Base-by-base conservation (phyloP, 2,888 invertebrate genomes). In the Agriopis marginaria region DNA sequence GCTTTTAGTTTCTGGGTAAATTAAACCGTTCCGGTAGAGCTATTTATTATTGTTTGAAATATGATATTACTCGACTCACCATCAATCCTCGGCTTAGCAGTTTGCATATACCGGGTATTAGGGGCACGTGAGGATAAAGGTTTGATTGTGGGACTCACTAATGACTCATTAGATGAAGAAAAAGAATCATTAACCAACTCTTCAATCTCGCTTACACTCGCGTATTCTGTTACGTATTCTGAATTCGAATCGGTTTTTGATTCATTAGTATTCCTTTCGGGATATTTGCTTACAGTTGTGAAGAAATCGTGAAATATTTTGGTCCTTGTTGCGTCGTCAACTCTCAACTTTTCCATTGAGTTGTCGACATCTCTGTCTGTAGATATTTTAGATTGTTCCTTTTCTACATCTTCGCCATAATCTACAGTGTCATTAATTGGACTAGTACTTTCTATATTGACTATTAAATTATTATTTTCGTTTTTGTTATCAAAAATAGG, bases 221-320 rank as follows among this genome's bases (percentile, higher is more conserved):
- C 47, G 42, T 68, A 54, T 62, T 70, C 68, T 0, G 59, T 58
- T 39, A 74, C 73, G 51, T 32, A 45, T 17, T 53, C 70, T 64
- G 47, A 64, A 63, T 64, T 59, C 0, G 23, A 44, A 59, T 71
- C 68, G 44, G n/a, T 64, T 53, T 9, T 71, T 44, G 58, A 68
- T 56, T 44, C 63, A 58, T 71, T 67, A 9, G 6, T 39, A 56
- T 58, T 56, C 50, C 65, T 78, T 63, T 79, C 74, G 40, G 77
- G 70, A 69, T 82, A 82, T 82, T 88, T 90, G 71, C 89, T 88
- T 4, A 92, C 86, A 3, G 93, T 93, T 66, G 89, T 88, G 12
- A 88, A 91, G 72, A 91, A 93, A 79, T 93, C 93, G 60, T 90
- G 83, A 67, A 89, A 91, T 75, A 93, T 86, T 78, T 90, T 92